Evolutionary conservation across 2,888 invertebrate genomes (phyloP).

Genomic region (Seira ritae): DNA sequence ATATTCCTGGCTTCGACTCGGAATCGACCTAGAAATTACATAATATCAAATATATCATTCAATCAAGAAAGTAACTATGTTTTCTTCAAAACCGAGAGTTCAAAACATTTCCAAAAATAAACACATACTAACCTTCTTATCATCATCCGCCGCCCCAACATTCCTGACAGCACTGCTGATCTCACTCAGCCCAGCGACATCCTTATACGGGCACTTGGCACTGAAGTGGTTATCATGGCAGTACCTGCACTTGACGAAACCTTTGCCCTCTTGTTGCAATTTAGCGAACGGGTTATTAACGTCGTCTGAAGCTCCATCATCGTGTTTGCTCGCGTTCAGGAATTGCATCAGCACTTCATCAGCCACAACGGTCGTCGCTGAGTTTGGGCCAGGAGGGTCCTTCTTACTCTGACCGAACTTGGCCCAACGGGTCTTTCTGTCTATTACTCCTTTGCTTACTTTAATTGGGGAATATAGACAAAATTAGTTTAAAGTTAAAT

Average conservation of each 20-base stretch:
- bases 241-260: constrained; percentile 89
- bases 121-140: constrained; percentile 40
- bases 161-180: constrained; percentile 72
- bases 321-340: constrained; percentile 77
- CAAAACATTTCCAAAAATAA: too few species aligned
- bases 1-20: constrained; percentile 76
- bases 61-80: too few species aligned
- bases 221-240: constrained; percentile 99
- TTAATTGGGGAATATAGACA: not conserved
- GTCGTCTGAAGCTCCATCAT: constrained; percentile 86
- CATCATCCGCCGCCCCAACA: constrained; percentile 37
- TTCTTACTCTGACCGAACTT: constrained; percentile 95
- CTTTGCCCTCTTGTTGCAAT: constrained; percentile 81
- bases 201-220: constrained; percentile 97
- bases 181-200: constrained; percentile 80
- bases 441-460: constrained; percentile 93
- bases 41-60: not conserved
- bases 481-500: not conserved
- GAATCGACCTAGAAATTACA: constrained; percentile 60
- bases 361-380: constrained; percentile 96
- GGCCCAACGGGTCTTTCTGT: constrained; percentile 90
- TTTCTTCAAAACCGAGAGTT: too few species aligned
- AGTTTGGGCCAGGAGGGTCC: constrained; percentile 96
- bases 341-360: constrained; percentile 97
- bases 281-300: constrained; percentile 92